Percentiles rank a stretch among this genome's conserved stretches.
phyloP scores from a whole-genome alignment of 2,113 vertebrate genomes.

The Ceyx margarethae region DNA sequence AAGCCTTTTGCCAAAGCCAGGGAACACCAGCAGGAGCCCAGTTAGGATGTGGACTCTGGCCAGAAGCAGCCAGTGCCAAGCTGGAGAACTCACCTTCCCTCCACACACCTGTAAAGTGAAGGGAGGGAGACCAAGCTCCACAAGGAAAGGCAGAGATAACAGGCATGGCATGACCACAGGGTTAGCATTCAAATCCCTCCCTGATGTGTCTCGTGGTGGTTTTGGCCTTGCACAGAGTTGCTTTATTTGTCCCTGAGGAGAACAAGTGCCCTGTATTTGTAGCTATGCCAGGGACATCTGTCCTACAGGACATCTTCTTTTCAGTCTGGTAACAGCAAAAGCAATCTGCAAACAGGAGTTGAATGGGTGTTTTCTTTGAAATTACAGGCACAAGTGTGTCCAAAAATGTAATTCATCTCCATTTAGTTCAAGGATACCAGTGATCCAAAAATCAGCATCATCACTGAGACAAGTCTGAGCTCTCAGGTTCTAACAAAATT shows the following conservation, averaged over 20 bases:
- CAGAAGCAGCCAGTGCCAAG: background rate
- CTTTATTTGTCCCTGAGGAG: background rate
- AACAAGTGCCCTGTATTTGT: background rate
- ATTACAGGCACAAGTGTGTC: background rate
- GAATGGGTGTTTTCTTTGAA: background rate
- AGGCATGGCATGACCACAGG: accelerated
- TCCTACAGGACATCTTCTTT: background rate
- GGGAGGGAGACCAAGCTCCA: background rate
- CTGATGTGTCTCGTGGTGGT: background rate
- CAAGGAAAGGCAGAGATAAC: background rate
- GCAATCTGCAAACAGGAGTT: background rate
- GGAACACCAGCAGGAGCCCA: background rate
- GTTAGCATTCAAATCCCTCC: background rate
- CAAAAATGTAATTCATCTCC: background rate
- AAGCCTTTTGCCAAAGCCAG: background rate
- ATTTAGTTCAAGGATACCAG: background rate
- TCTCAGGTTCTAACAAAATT: constrained; percentile 5
- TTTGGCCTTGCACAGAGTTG: background rate
- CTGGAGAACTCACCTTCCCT: background rate
- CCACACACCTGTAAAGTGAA: background rate
- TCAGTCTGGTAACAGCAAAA: background rate
- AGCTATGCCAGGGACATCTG: background rate
- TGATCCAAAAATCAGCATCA: background rate
- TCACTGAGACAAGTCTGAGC: background rate
- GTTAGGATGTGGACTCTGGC: background rate